These are phyloP conservation scores for Steatocranus sp. DNA, from an alignment of 2,797 vertebrate genomes.

Conservation along the genomic window DNA sequence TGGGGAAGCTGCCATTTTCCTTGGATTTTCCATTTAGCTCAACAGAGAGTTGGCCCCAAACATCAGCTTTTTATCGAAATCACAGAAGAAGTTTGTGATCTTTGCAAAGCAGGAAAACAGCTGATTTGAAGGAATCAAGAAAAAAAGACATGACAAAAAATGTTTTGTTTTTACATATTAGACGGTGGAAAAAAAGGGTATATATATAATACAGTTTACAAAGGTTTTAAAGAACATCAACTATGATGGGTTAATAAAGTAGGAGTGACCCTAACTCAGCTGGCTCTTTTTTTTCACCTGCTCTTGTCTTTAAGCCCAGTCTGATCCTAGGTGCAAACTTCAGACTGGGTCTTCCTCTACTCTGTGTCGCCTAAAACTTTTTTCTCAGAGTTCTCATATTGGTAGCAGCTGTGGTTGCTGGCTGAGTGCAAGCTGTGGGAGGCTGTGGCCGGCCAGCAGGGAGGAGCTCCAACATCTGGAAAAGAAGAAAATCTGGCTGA, in stretches of 20 bases:
- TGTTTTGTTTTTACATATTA: neutral
- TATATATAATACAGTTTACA: fast-evolving
- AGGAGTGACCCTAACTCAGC: neutral
- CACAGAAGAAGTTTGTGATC: neutral
- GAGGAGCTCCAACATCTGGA: conserved; percentile 72
- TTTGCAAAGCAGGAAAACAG: neutral
- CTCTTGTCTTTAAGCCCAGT: neutral
- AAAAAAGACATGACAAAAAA: neutral
- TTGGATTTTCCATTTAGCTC: conserved; percentile 45
- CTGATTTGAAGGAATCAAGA: neutral
- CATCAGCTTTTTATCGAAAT: neutral
- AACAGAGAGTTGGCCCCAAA: conserved; percentile 15
- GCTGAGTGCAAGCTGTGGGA: conserved; percentile 53
- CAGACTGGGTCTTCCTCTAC: conserved; percentile 38
- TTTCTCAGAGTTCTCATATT: conserved; percentile 51
- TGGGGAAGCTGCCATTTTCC: conserved; percentile 30
- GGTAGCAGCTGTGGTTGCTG: conserved; percentile 71
- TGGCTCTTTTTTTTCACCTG: neutral
- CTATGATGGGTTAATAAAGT: neutral
- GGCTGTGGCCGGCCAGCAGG: conserved; percentile 51
- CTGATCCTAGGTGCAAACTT: conserved; percentile 13
- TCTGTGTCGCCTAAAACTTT: conserved; percentile 35
- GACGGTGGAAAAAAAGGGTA: fast-evolving
- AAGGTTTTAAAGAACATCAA: neutral
- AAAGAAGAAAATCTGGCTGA: conserved; percentile 59